Evolutionary conservation across 1,140 invertebrate species (phyloP).

Genomic region (Drosophila arizonae): DNA sequence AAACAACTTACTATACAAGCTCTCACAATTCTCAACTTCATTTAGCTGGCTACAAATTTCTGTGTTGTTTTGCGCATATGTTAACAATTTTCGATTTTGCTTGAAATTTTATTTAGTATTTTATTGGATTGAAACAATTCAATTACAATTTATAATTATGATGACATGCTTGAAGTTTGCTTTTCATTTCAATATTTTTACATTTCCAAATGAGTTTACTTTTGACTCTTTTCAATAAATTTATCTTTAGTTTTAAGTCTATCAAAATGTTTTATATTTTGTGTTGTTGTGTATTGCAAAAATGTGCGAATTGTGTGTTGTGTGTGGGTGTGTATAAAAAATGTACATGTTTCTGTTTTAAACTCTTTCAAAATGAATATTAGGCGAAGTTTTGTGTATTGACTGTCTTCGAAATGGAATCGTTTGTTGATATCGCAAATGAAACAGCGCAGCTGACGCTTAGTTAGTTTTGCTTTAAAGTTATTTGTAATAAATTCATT

Average conservation of each 20-base stretch:
- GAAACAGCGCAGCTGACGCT: conserved; percentile 61
- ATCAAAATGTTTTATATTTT: conserved; percentile 31
- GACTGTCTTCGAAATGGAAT: conserved; percentile 78
- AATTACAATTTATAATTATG: conserved; percentile 41
- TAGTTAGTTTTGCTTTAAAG: background rate
- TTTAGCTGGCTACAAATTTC: conserved; percentile 47
- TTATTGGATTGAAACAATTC: conserved; percentile 52
- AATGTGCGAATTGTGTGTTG: conserved; percentile 61
- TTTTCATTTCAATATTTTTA: conserved; percentile 46
- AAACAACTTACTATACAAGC: conserved; percentile 74
- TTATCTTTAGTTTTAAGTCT: conserved; percentile 26
- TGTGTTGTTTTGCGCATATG: conserved; percentile 18
- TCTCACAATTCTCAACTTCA: conserved; percentile 30
- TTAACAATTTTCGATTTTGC: conserved; percentile 36
- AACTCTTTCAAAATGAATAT: conserved; percentile 42
- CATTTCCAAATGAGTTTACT: conserved; percentile 55
- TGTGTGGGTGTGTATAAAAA: conserved; percentile 52
- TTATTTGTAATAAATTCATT: background rate
- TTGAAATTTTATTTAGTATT: conserved; percentile 20
- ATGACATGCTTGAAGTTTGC: conserved; percentile 27
- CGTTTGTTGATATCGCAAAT: conserved; percentile 82
- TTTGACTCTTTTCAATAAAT: background rate
- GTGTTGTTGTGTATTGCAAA: conserved; percentile 59
- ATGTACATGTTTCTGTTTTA: conserved; percentile 35
- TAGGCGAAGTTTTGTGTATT: conserved; percentile 26